Base-by-base conservation (phyloP, 2,888 invertebrate species). In the Apomyelois bistriatella region DNA sequence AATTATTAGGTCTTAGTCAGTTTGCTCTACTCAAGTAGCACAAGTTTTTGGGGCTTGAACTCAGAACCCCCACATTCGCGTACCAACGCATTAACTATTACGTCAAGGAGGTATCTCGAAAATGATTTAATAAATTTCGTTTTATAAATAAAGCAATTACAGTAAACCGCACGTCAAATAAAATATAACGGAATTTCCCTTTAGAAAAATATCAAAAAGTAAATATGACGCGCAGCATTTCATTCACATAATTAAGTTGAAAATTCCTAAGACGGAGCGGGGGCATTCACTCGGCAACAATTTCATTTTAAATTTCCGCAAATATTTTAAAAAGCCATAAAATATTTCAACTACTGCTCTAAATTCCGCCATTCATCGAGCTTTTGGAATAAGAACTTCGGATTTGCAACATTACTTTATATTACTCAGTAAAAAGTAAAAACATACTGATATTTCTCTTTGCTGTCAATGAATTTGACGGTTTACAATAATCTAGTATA, bases 211-310 rank as follows among this genome's bases (percentile, higher is more conserved):
- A 37, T 37, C n/a, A 37, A 37, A 48, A 36, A n/a, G 22, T 37
- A 37, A 48, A 48, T 37, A 48, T 12, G 22, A 37, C 12, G 36
- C 16, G 22, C 5, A 35, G 48, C 36, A 17, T 48, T 48, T 37
- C 22, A 37, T 48, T 22, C 37, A 37, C 12, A 48, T 37, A 48
- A 48, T 48, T 36, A 48, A 48, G 37, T 37, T 48, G 48, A 10
- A 16, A 37, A 37, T 48, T 48, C 48, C 30, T n/a, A 30, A 28
- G 9, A 28, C 30, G 5, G 30, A 28, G 22, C 42, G 3, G 12
- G 42, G 6, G 22, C 12, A 30, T 43, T 30, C 30, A 30, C 30
- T 43, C 13, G 1, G 43, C 30, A 30, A 43, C 30, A 30, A 43
- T 43, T 30, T 30, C 28, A 28, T 43, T 43, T 43, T 30, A 30